Conservation (phyloP, 2,113 vertebrate species). For the Stomatorhinus ivindoensis region DNA sequence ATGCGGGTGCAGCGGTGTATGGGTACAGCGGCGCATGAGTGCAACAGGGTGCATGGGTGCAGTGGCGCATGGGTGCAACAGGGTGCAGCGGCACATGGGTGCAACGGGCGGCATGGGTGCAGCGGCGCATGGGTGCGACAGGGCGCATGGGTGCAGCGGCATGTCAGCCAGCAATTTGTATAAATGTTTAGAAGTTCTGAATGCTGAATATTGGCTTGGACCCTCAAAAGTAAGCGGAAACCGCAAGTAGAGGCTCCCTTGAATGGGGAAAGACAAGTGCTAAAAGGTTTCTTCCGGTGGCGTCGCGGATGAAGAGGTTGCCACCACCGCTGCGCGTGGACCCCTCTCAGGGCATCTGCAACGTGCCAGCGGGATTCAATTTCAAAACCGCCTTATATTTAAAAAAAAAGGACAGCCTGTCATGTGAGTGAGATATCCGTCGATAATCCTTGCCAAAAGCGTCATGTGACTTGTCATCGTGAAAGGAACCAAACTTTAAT, state of each 20-base stretch:
- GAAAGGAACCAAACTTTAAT: slow-evolving; percentile 27
- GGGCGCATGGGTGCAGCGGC: background rate
- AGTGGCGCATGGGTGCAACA: no score
- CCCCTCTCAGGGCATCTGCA: slow-evolving; percentile 12
- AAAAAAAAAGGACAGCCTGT: slow-evolving; percentile 25
- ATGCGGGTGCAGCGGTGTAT: slow-evolving; percentile 23
- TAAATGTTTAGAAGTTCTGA: slow-evolving; percentile 57
- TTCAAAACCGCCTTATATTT: slow-evolving; percentile 32
- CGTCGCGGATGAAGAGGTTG: background rate
- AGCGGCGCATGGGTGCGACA: no score
- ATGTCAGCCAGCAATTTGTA: slow-evolving; percentile 52
- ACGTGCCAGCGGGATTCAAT: slow-evolving; percentile 32
- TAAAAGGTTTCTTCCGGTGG: slow-evolving; percentile 40
- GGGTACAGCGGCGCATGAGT: no score
- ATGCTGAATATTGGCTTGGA: slow-evolving; percentile 14
- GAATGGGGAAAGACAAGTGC: slow-evolving; percentile 48
- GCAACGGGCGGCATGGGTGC: background rate
- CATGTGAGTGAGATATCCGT: slow-evolving; percentile 46
- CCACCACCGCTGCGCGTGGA: slow-evolving; percentile 38
- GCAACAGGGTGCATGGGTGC: no score
- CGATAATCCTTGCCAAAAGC: slow-evolving; percentile 55
- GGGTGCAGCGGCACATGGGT: no score
- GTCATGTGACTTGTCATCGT: slow-evolving; percentile 42
- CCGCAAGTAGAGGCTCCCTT: slow-evolving; percentile 52
- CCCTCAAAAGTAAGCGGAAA: slow-evolving; percentile 45